Base-by-base conservation (phyloP, 2,888 invertebrate species). In the Drosophila pegasa region DNA sequence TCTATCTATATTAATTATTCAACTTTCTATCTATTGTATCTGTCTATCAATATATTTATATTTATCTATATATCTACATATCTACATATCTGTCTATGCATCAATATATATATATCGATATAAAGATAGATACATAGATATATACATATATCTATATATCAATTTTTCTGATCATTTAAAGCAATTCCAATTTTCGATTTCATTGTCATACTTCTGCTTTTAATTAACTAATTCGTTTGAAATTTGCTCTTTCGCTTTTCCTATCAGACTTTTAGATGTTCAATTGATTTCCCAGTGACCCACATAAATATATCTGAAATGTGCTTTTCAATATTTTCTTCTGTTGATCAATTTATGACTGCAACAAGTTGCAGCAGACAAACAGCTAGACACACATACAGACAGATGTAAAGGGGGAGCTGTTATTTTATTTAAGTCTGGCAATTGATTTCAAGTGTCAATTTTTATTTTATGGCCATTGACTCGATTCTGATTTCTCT, bases 371-470 rank as follows among this genome's bases (percentile, higher is more conserved):
- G 48, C 50, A 33, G 22, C 22, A 8, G n/a, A 2, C n/a, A 16
- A 33, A 27, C 5, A 25, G 25, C 25, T 25, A 43, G n/a, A 4
- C 9, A 10, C n/a, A 25, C n/a, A 14, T 29, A 2, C n/a, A 12
- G 51, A 1, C 22, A 25, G 27, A 37, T n/a, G 29, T 31, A 9
- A 20, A 20, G 10, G 59, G 29, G 16, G 16, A 10, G 16, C 27
- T 3, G 16, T 16, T 58, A 2, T 38, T n/a, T 33, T 72, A 54
- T 55, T 75, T 47, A 50, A 68, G 57, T 64, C 67, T 62, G 67
- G 25, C 66, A 73, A 86, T 83, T 80, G 80, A 80, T 76, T 80
- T 80, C 83, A 86, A 80, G 80, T 76, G 80, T 76, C 59, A 70
- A 69, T 51, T 27, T 57, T 48, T 47, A 48, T 52, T 47, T 64